phyloP scores from a whole-genome alignment of 53 echinoderm and acorn worm species.

The Henricia sp. region DNA sequence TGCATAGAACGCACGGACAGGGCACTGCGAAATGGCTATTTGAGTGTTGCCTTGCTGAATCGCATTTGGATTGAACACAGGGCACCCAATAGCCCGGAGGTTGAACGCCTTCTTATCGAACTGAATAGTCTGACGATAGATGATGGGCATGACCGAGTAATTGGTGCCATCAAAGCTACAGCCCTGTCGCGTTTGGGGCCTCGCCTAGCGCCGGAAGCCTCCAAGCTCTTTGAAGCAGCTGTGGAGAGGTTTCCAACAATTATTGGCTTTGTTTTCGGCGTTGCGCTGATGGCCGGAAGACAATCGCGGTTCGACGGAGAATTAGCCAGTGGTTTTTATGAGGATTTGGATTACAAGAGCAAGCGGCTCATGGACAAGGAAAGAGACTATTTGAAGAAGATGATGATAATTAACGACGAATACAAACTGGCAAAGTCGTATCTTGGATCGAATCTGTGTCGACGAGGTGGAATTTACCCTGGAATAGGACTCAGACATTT shows the following conservation, averaged over 20 bases:
- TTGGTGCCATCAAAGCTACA: slow-evolving; percentile 9
- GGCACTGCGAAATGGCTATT: not conserved
- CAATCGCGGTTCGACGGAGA: not conserved
- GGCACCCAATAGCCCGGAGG: not conserved
- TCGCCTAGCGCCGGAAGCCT: not conserved
- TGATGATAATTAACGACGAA: not conserved
- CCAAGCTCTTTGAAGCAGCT: slow-evolving; percentile 14
- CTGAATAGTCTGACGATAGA: not conserved
- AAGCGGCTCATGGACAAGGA: not conserved
- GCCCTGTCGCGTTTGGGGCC: slow-evolving; percentile 13
- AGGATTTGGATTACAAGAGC: not conserved
- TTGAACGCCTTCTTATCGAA: not conserved
- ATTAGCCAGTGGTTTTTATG: too few relatives aligned
- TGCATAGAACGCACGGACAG: not conserved
- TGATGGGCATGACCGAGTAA: not conserved
- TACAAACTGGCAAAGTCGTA: not conserved
- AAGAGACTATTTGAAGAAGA: not conserved
- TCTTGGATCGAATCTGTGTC: not conserved
- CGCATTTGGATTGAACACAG: slow-evolving; percentile 45
- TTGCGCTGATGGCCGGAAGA: not conserved
- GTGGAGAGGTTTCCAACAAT: not conserved
- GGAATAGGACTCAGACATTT: not conserved
- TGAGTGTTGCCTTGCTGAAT: slow-evolving; percentile 6
- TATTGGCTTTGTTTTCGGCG: slow-evolving; percentile 6
- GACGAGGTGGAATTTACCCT: not conserved